Evolutionary conservation across 1,140 invertebrate species (phyloP).

Genomic region (Drosophila leontia): DNA sequence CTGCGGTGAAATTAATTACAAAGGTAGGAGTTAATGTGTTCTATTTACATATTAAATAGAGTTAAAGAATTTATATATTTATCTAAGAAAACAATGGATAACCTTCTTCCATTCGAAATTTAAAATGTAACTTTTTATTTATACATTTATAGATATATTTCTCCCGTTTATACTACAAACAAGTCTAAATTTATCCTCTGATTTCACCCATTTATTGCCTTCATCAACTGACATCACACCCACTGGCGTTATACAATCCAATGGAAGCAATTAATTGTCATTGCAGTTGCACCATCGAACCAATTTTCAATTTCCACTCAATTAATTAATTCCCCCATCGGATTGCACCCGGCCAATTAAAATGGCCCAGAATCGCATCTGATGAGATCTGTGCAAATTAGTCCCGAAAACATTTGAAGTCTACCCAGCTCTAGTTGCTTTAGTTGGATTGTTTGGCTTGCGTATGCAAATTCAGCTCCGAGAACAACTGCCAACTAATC

Average conservation of each 20-base stretch:
- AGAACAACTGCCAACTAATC: slow-evolving; percentile 54
- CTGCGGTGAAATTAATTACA: neutral
- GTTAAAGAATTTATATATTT: neutral
- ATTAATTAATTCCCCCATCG: slow-evolving; percentile 31
- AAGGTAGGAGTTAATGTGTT: neutral
- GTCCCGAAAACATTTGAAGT: slow-evolving; percentile 32
- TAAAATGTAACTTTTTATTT: no score
- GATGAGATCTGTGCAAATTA: slow-evolving; percentile 37
- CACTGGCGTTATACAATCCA: slow-evolving; percentile 52
- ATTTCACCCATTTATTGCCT: slow-evolving; percentile 10
- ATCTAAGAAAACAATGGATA: no score
- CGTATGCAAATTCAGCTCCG: slow-evolving; percentile 56
- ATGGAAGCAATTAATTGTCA: slow-evolving; percentile 49
- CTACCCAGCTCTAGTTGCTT: neutral
- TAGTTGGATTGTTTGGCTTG: slow-evolving; percentile 30
- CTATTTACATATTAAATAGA: neutral
- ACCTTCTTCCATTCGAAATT: no score
- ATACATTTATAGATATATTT: neutral
- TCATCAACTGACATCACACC: slow-evolving; percentile 9
- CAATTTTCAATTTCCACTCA: slow-evolving; percentile 42
- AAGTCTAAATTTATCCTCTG: slow-evolving; percentile 5
- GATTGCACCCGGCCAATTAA: slow-evolving; percentile 31
- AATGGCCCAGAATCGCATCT: slow-evolving; percentile 14
- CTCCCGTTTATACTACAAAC: neutral
- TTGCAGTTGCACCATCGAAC: slow-evolving; percentile 4